These are phyloP conservation scores for Temnothorax longispinosus DNA, from an alignment of 1,140 invertebrate species.

Conservation along the genomic window DNA sequence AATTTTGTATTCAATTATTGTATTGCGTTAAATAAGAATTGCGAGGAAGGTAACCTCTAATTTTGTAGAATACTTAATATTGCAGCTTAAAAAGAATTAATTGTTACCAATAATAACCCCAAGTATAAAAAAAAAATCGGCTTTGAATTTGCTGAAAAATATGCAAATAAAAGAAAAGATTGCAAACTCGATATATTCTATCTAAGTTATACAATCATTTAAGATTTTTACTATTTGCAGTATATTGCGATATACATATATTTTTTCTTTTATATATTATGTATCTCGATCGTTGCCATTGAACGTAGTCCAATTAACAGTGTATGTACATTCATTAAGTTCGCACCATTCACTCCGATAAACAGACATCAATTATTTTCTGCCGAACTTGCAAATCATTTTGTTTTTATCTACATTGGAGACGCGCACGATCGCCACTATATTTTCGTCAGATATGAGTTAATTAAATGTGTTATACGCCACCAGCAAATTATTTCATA, in stretches of 20 bases:
- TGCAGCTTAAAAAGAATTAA: background rate
- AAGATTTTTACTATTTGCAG: background rate
- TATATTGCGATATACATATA: background rate
- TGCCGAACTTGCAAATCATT: background rate
- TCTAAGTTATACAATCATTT: background rate
- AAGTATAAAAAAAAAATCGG: background rate
- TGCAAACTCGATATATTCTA: background rate
- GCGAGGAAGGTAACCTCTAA: background rate
- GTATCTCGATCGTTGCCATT: background rate
- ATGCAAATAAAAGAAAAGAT: background rate
- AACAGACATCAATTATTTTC: constrained; percentile 38
- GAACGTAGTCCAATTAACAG: constrained; percentile 11
- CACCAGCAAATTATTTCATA: background rate
- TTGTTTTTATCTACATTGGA: background rate
- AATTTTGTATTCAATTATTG: constrained; percentile 6
- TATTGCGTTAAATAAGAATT: background rate
- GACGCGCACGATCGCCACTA: background rate
- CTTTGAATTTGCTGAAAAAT: background rate
- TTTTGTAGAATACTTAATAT: background rate
- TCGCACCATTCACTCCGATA: background rate
- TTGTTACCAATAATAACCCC: background rate
- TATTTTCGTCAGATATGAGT: background rate
- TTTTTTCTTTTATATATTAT: background rate
- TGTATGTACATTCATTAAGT: background rate
- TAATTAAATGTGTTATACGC: background rate